Base-by-base conservation (phyloP, 2,888 invertebrate species). In the Cheilosia urbana region DNA sequence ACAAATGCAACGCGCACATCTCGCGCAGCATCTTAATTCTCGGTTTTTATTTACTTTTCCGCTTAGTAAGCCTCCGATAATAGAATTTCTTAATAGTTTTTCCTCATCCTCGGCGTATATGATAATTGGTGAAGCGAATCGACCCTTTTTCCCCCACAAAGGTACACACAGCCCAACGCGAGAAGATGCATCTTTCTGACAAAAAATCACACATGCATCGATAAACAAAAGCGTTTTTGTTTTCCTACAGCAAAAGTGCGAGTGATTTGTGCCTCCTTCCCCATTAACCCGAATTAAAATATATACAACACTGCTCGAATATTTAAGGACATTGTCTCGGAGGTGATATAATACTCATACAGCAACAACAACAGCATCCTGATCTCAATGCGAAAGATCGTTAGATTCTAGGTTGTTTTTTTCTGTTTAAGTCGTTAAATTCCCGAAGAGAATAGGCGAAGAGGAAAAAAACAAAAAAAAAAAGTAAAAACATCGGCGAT, bases 231-330 rank as follows among this genome's bases (percentile, higher is more conserved):
- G 65, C n/a, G 51, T 65, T 49, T 9, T 53, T 49, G 62, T 55
- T 49, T 55, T 34, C 24, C 53, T 49, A 57, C 19, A 34, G 19
- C 34, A 60, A 68, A 78, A 85, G 85, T 85, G 85, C 85, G 76
- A 85, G 81, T 51, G 81, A 85, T 85, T 76, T 77, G 85, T 85
- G 72, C 85, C 85, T 85, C 85, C 85, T 77, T 81, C 66, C 81
- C 81, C 72, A 85, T 85, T 85, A 85, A 68, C 68, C 81, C 81
- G 85, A 85, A 85, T 85, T 85, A 81, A 85, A 84, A 79, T 79
- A 55, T 40, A 71, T 47, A 62, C 69, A 71, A 65, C 55, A 66
- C 57, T 63, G 71, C 72, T 85, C 30, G 76, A 76, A 85, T 76
- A 53, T 63, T 45, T 81, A 85, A 85, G 81, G 60, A 81, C 21